These are phyloP conservation scores for Cichlasoma orientale DNA, from an alignment of 2,797 vertebrate genomes.

Conservation along the genomic window DNA sequence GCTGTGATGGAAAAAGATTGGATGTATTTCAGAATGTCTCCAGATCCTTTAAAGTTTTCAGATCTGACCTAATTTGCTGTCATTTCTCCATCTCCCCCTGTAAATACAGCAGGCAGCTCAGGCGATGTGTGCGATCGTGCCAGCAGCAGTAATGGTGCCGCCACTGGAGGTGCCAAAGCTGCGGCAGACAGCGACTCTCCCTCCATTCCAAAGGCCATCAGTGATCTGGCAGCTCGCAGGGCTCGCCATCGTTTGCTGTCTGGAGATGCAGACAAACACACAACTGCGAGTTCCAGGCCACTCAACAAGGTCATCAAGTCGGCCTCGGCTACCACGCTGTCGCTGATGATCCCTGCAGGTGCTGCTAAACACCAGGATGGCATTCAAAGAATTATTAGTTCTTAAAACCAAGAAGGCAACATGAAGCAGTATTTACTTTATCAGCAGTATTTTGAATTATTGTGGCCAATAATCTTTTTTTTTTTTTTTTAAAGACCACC, in stretches of 20 bases:
- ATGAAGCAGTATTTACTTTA: neutral
- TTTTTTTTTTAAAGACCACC: constrained; percentile 83
- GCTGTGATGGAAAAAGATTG: neutral
- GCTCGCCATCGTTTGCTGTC: constrained; percentile 96
- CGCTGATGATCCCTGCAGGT: constrained; percentile 97
- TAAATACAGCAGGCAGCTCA: constrained; percentile 81
- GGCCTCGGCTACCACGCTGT: constrained; percentile 93
- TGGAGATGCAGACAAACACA: constrained; percentile 90
- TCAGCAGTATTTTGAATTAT: neutral
- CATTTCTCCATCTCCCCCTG: constrained; percentile 5
- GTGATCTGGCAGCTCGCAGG: constrained; percentile 92
- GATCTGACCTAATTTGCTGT: neutral
- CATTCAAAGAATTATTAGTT: neutral
- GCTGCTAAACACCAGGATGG: neutral
- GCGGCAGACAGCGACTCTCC: constrained; percentile 75
- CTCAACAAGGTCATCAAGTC: constrained; percentile 99
- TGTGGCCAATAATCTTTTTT: neutral
- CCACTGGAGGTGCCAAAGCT: neutral
- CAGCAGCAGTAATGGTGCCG: constrained; percentile 69
- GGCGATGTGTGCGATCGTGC: constrained; percentile 77
- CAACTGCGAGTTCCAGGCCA: constrained; percentile 81
- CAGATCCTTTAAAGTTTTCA: neutral
- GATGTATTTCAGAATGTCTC: neutral
- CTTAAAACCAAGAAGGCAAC: neutral
- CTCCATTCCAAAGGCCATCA: constrained; percentile 90